Evolutionary conservation across 2,797 vertebrate species (phyloP).

Genomic region (Ispidina lecontei): DNA sequence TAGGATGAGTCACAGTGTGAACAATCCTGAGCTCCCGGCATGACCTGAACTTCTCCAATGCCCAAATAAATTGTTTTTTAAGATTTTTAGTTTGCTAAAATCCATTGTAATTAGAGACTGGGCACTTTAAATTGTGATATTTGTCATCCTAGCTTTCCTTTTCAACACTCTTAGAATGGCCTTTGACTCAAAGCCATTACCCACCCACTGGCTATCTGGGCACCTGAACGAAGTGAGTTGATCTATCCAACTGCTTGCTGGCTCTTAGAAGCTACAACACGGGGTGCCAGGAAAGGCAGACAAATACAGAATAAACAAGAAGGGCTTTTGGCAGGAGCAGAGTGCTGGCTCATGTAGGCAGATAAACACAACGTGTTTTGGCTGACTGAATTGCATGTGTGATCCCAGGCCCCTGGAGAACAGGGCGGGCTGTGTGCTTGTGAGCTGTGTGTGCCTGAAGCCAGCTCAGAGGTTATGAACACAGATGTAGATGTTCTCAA

Average conservation of each 20-base stretch:
- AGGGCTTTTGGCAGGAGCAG: background rate
- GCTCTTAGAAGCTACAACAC: background rate
- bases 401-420: background rate
- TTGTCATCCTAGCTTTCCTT: background rate
- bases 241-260: background rate
- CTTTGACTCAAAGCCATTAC: slow-evolving; percentile 20
- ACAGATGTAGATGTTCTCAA: background rate
- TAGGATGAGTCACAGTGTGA: background rate
- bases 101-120: background rate
- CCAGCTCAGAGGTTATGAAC: background rate
- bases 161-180: background rate
- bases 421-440: accelerated
- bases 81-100: background rate
- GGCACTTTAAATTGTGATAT: background rate
- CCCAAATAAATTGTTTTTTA: background rate
- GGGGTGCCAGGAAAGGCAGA: background rate
- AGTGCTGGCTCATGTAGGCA: background rate
- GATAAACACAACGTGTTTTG: background rate
- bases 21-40: background rate
- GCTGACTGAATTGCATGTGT: background rate
- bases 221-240: background rate
- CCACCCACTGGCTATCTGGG: background rate
- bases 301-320: background rate
- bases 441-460: background rate
- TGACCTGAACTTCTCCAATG: background rate